These are phyloP conservation scores for Tromatobia lineatoria DNA, from an alignment of 2,888 invertebrate genomes.

Conservation along the genomic window DNA sequence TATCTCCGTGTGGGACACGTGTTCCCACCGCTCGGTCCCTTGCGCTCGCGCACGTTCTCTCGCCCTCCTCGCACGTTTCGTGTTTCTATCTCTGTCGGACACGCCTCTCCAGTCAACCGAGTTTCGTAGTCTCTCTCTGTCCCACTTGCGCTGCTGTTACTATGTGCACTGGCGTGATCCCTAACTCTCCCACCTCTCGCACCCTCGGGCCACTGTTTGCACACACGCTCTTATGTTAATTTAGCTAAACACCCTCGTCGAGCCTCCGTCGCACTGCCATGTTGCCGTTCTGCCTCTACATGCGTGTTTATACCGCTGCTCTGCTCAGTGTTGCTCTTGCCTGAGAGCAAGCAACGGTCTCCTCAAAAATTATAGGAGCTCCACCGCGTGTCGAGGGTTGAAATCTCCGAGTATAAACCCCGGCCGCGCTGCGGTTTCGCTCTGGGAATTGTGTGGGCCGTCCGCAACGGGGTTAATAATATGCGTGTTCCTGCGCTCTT, in stretches of 20 bases:
- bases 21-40: constrained; percentile 76
- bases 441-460: constrained; percentile 44
- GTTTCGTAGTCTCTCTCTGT: constrained; percentile 54
- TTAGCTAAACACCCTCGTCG: constrained; percentile 82
- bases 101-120: constrained; percentile 55
- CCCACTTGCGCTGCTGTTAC: constrained; percentile 60
- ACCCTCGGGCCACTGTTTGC: constrained; percentile 81
- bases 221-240: constrained; percentile 85
- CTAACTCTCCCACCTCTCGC: constrained; percentile 60
- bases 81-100: constrained; percentile 49
- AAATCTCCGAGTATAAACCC: constrained; percentile 48
- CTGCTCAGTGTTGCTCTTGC: not conserved
- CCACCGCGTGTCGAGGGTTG: constrained; percentile 55
- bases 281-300: constrained; percentile 42
- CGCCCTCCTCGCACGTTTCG: constrained; percentile 51
- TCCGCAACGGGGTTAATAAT: constrained; percentile 58
- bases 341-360: not conserved
- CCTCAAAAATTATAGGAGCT: constrained; percentile 48
- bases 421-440: constrained; percentile 37
- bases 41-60: constrained; percentile 67
- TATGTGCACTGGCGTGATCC: constrained; percentile 60
- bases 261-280: constrained; percentile 42
- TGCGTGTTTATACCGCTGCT: constrained; percentile 45
- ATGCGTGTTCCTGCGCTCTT: constrained; percentile 44
- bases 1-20: constrained; percentile 85